Percentiles rank a stretch among this genome's conserved stretches.
These are phyloP conservation scores for Diloba caeruleocephala DNA, from an alignment of 2,888 invertebrate genomes.

Conservation along the genomic window DNA sequence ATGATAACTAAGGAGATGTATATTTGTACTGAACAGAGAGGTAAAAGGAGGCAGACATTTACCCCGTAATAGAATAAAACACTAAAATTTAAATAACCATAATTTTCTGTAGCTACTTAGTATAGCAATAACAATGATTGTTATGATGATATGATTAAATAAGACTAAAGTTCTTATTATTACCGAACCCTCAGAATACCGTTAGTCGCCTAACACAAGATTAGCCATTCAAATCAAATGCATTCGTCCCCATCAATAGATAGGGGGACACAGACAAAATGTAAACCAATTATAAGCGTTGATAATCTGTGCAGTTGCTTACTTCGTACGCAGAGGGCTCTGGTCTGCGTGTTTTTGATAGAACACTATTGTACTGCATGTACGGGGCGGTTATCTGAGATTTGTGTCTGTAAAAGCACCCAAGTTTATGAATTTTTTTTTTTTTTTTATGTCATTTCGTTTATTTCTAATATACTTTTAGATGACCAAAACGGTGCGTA, in stretches of 20 bases:
- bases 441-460: too few relatives aligned
- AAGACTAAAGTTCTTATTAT: constrained; percentile 14
- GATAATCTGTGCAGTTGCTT: constrained; percentile 78
- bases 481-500: too few relatives aligned
- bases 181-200: constrained; percentile 27
- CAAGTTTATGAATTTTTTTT: too few relatives aligned
- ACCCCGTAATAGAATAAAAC: too few relatives aligned
- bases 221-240: constrained; percentile 74
- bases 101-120: not conserved
- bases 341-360: constrained; percentile 67
- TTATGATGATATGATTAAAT: not conserved
- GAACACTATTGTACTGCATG: constrained; percentile 57
- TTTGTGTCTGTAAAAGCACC: not conserved
- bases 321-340: constrained; percentile 59
- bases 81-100: too few relatives aligned
- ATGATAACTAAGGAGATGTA: too few relatives aligned
- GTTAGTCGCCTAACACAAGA: constrained; percentile 47
- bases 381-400: constrained; percentile 46
- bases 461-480: too few relatives aligned
- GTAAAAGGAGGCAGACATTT: too few relatives aligned
- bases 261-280: constrained; percentile 68
- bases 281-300: constrained; percentile 83
- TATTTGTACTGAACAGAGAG: too few relatives aligned
- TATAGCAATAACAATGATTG: not conserved
- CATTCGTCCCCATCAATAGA: constrained; percentile 58